Evolutionary conservation across 2,888 invertebrate species (phyloP).

Genomic region (Eristalis tenax): DNA sequence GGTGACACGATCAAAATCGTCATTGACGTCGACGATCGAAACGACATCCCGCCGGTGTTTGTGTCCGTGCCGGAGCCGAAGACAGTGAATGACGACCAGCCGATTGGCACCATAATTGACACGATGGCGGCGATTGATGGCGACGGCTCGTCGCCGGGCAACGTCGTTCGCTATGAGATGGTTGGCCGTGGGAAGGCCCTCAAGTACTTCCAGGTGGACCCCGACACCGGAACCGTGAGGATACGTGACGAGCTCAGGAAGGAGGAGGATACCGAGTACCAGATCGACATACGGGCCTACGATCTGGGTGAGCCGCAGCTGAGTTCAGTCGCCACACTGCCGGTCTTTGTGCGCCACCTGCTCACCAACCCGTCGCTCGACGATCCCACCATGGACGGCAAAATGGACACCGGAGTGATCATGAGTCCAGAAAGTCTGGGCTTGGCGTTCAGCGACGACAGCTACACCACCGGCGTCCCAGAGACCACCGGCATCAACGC

Average conservation of each 20-base stretch:
- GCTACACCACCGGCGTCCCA: conserved; percentile 90
- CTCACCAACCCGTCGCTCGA: conserved; percentile 86
- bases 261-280: conserved; percentile 93
- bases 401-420: conserved; percentile 76
- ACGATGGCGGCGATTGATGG: conserved; percentile 90
- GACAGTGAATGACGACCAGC: conserved; percentile 90
- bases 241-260: conserved; percentile 92
- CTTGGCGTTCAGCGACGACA: conserved; percentile 92
- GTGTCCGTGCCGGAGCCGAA: conserved; percentile 91
- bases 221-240: conserved; percentile 90
- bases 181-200: conserved; percentile 90
- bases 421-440: conserved; percentile 82
- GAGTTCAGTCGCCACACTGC: conserved; percentile 90
- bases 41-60: conserved; percentile 94
- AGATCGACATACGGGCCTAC: conserved; percentile 92
- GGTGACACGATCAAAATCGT: conserved; percentile 87
- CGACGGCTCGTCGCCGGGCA: conserved; percentile 92
- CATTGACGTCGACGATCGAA: conserved; percentile 87
- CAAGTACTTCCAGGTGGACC: conserved; percentile 93
- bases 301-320: conserved; percentile 93
- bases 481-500: conserved; percentile 83
- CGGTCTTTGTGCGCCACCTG: conserved; percentile 91
- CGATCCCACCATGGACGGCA: conserved; percentile 77
- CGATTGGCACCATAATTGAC: conserved; percentile 90
- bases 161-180: conserved; percentile 90